Evolutionary conservation across 2,888 invertebrate species (phyloP).

Genomic region (Rotaria socialis): DNA sequence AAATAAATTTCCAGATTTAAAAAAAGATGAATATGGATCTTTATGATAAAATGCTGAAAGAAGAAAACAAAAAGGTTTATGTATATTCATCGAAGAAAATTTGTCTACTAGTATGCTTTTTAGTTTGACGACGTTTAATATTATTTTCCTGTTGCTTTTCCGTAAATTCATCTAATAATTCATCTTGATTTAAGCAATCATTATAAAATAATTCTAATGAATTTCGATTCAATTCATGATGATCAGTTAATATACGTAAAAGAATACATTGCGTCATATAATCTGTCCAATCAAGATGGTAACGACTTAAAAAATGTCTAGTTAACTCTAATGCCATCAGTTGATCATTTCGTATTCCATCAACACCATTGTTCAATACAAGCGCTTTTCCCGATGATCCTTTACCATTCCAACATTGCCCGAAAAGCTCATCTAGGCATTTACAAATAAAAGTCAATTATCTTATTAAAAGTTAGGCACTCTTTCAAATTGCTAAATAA

Average conservation of each 20-base stretch:
- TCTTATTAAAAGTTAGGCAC: background rate
- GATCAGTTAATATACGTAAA: background rate
- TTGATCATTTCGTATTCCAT: background rate
- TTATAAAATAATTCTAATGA: background rate
- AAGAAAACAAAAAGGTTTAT: background rate
- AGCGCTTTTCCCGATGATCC: background rate
- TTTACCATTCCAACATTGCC: constrained; percentile 15
- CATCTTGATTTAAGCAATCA: constrained; percentile 1
- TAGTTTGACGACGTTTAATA: background rate
- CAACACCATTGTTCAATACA: background rate
- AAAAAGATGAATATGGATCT: background rate
- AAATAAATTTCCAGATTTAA: background rate
- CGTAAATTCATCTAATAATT: background rate
- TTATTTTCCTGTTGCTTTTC: background rate
- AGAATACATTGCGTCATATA: constrained; percentile 31
- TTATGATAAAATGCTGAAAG: background rate
- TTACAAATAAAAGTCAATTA: background rate
- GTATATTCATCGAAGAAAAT: background rate
- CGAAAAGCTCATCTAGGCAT: background rate
- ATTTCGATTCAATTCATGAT: background rate
- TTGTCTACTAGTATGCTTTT: background rate
- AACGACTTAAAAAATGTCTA: background rate
- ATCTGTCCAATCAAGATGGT: background rate
- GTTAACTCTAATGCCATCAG: background rate
- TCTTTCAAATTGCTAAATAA: background rate